Evolutionary conservation across 2,797 vertebrate genomes (phyloP), one percentile per base, ranked within the genome.

Genomic region (Ptychobarbus kaznakovi): DNA sequence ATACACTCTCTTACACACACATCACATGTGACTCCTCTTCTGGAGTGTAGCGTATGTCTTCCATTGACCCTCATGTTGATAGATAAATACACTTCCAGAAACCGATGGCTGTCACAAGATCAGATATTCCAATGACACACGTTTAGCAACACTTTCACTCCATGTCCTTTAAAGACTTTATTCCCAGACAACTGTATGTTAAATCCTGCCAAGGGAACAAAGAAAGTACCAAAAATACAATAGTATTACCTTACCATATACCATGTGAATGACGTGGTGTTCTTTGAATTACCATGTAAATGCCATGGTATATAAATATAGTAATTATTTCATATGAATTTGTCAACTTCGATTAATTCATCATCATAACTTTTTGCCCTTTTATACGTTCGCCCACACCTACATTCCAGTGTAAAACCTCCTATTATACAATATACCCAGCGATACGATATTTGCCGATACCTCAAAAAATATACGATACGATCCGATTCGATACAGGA

Each of bases 41-140:
- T 85, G 66, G 68, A 88, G 63, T 83, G 38, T 20, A 79, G 83
- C 66, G 9, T 81, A 85, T 80, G 73, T 75, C 86, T 89, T 89
- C 87, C 87, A 84, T 88, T 75, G 32, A 84, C 88, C 58, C 81
- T 82, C 6, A 58, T 89, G 88, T 86, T 88, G 87, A 86, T 88
- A 88, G 81, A 86, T 89, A 90, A 90, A 88, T 79, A 88, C 15
- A 28, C 53, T 81, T 85, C 53, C 32, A n/a, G 28, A 46, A 79
- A 70, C 70, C 49, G 32, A 86, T 51, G 66, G 58, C 32, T 12
- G 83, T 88, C 89, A 89, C 80, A 78, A 78, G 85, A 80, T 38
- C 22, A 32, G n/a, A 68, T 73, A 53, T 76, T 81, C 82, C 78
- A 81, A 42, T 81, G 12, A 68, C 68, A 65, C 46, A 82, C 49